Evolutionary conservation across 2,888 invertebrate species (phyloP).

Genomic region (Harpalus rubripes): DNA sequence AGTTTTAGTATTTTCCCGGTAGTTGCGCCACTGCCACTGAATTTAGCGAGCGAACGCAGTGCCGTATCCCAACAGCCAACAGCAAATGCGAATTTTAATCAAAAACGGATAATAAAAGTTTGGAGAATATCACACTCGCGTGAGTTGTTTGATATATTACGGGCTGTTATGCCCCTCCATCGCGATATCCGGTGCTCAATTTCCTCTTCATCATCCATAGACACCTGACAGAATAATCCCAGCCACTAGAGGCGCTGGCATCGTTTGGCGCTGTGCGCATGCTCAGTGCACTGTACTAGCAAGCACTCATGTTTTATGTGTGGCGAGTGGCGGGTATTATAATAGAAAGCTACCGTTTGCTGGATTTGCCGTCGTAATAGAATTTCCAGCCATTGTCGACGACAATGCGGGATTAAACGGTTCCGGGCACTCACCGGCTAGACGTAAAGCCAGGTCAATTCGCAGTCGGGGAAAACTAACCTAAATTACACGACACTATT

Average conservation of each 20-base stretch:
- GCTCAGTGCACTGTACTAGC: constrained; percentile 7
- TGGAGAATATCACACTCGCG: constrained; percentile 6
- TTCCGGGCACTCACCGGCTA: constrained; percentile 37
- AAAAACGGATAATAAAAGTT: constrained; percentile 51
- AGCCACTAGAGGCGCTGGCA: constrained; percentile 16
- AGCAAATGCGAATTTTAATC: constrained; percentile 47
- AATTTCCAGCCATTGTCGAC: constrained; percentile 57
- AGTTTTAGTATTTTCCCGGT: too few species aligned
- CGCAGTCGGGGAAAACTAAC: constrained; percentile 34
- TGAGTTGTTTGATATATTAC: constrained; percentile 52
- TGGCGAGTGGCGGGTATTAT: constrained; percentile 50
- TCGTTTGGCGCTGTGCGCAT: constrained; percentile 7
- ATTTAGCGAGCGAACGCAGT: background rate
- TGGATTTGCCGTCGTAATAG: constrained; percentile 59
- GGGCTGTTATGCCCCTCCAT: constrained; percentile 24
- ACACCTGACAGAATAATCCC: constrained; percentile 60
- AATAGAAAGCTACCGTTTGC: constrained; percentile 50
- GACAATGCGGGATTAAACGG: constrained; percentile 58
- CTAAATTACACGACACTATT: constrained; percentile 29
- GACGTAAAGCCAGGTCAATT: constrained; percentile 47
- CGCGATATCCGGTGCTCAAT: constrained; percentile 52
- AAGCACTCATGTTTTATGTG: constrained; percentile 41
- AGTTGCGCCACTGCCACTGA: background rate
- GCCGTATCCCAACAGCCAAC: background rate
- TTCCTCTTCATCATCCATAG: constrained; percentile 60